Conservation (phyloP, 2,113 vertebrate genomes). For the Pholis gunnellus region DNA sequence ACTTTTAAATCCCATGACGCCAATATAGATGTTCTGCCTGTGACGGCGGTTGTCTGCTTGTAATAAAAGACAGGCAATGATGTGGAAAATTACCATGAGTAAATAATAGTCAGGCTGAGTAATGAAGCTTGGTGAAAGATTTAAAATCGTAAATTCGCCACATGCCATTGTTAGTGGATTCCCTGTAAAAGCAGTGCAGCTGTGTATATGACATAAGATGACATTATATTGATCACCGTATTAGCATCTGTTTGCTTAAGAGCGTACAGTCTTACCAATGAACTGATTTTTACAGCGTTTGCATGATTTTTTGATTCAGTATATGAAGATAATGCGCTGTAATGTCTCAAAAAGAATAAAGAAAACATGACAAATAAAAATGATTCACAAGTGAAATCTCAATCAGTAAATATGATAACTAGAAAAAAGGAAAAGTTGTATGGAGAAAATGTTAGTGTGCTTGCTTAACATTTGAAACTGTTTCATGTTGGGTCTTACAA, state of each 20-base stretch:
- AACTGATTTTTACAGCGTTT: slow-evolving; percentile 10
- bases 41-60: slow-evolving; percentile 19
- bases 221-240: slow-evolving; percentile 5
- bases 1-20: slow-evolving; percentile 24
- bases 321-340: not conserved
- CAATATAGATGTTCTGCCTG: slow-evolving; percentile 17
- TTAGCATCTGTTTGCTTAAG: not conserved
- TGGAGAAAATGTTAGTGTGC: not conserved
- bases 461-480: not conserved
- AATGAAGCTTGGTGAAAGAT: slow-evolving; percentile 55
- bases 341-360: not conserved
- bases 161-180: slow-evolving; percentile 41
- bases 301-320: slow-evolving; percentile 14
- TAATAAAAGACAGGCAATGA: slow-evolving; percentile 51
- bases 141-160: slow-evolving; percentile 44
- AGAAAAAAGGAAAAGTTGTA: not conserved
- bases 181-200: slow-evolving; percentile 12
- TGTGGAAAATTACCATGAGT: slow-evolving; percentile 53
- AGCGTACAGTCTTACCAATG: not conserved
- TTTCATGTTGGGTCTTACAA: not conserved
- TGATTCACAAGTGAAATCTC: not conserved
- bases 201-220: slow-evolving; percentile 4
- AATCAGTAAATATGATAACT: not conserved
- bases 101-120: slow-evolving; percentile 56
- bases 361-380: not conserved